Base-by-base conservation (phyloP, 2,888 invertebrate species). In the Hypercompe scribonia region DNA sequence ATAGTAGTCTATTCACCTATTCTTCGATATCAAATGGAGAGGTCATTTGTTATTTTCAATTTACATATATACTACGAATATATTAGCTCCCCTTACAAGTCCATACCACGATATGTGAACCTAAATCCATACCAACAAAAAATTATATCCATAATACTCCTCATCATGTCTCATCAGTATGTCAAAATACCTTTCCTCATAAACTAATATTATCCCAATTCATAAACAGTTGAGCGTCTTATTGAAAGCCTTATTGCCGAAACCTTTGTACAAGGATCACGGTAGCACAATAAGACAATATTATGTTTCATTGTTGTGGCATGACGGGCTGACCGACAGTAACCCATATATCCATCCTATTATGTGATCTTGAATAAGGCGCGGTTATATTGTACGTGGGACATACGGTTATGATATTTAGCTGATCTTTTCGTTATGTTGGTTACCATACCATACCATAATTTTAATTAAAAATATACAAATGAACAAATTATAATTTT, bases 341-440 rank as follows among this genome's bases (percentile, higher is more conserved):
- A 89, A 91, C 90, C 93, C 93, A 93, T 93, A 93, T 92, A 92
- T 93, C 91, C 93, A 91, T 91, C 90, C 93, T 89, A 92, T 94
- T 94, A 93, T 93, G 89, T 90, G 90, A 92, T 93, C 92, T 90
- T 94, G 92, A 93, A 92, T 91, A 91, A 91, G 86, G 88, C 88
- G 75, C 82, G 84, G 85, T 79, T 82, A 85, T 86, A 86, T 87
- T 88, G 82, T 81, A 76, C 76, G 28, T 3, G 28, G 77, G 83
- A 90, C 84, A 88, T 73, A 91, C 86, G 72, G 88, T 0, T 4
- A 4, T 1, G 0, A 4, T 33, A 58, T n/a, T 10, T 54, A n/a
- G 50, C 50, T n/a, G n/a, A n/a, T 54, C 21, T 54, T n/a, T 8
- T n/a, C 11, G 10, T n/a, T n/a, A 11, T n/a, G 50, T 54, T 54